These are phyloP conservation scores for Falcunculus frontatus DNA, from an alignment of 2,113 vertebrate genomes.

Conservation along the genomic window DNA sequence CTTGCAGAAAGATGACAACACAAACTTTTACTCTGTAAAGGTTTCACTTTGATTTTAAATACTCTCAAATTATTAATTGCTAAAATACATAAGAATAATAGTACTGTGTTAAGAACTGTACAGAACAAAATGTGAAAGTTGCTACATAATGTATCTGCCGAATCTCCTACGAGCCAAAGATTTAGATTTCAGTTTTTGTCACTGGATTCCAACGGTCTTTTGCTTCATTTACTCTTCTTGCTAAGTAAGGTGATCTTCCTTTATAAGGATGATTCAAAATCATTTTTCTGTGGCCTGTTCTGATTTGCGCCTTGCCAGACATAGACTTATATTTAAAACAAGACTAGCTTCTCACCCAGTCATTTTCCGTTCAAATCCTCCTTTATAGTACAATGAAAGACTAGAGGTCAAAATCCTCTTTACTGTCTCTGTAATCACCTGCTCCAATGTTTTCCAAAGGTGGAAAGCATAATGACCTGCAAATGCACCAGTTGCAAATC, in stretches of 20 bases:
- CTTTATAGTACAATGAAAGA: not conserved
- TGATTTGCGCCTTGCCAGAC: not conserved
- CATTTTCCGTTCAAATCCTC: not conserved
- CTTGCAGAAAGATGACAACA: not conserved
- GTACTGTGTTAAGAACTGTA: not conserved
- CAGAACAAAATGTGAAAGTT: not conserved
- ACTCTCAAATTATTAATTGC: not conserved
- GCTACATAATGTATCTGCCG: not conserved
- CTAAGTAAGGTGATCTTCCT: not conserved
- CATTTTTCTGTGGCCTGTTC: not conserved
- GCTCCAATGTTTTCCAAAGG: not conserved
- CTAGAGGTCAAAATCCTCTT: not conserved
- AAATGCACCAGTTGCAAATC: not conserved
- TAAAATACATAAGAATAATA: not conserved
- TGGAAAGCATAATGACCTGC: not conserved
- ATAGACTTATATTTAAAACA: not conserved
- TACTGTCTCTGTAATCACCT: not conserved
- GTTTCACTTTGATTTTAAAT: not conserved
- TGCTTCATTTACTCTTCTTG: not conserved
- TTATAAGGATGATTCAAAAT: not conserved
- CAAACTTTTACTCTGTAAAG: not conserved
- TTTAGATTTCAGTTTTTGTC: not conserved
- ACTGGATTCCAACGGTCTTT: not conserved
- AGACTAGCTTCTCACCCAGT: not conserved
- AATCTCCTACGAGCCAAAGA: not conserved